Conservation (phyloP, 2,888 invertebrate species). For the Philaethria dido region DNA sequence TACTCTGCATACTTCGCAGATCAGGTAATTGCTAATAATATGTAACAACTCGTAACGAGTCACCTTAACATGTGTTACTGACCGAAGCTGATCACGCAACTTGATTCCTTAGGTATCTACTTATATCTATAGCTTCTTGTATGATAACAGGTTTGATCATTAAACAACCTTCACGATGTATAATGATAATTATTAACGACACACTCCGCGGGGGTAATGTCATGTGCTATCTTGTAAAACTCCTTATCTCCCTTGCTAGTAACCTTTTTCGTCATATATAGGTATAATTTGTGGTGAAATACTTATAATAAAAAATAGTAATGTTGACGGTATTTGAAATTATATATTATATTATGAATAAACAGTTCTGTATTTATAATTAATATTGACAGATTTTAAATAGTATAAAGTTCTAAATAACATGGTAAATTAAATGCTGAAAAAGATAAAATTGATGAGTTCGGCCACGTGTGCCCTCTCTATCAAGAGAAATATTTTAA, state of each 20-base stretch:
- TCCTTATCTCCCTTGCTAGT: background rate
- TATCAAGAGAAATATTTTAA: no score
- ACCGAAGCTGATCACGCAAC: slow-evolving; percentile 8
- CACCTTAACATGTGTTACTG: slow-evolving; percentile 18
- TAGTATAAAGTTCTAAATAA: no score
- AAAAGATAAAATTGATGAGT: no score
- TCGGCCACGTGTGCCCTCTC: no score
- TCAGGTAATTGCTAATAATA: slow-evolving; percentile 20
- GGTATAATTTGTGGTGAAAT: no score
- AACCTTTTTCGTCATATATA: background rate
- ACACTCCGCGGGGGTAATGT: background rate
- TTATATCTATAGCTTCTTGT: slow-evolving; percentile 21
- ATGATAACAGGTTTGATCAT: slow-evolving; percentile 29
- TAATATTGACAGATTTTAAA: no score
- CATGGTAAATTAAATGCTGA: no score
- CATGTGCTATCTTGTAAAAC: background rate
- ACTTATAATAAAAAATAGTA: background rate
- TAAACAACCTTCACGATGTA: slow-evolving; percentile 14
- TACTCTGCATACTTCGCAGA: no score
- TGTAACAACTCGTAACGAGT: slow-evolving; percentile 18
- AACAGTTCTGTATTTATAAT: no score
- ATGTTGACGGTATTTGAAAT: no score
- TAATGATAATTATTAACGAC: slow-evolving; percentile 9
- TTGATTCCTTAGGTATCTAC: slow-evolving; percentile 23
- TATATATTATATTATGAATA: no score